Conservation (phyloP, 2,888 invertebrate species). For the Dryococelus australis region DNA sequence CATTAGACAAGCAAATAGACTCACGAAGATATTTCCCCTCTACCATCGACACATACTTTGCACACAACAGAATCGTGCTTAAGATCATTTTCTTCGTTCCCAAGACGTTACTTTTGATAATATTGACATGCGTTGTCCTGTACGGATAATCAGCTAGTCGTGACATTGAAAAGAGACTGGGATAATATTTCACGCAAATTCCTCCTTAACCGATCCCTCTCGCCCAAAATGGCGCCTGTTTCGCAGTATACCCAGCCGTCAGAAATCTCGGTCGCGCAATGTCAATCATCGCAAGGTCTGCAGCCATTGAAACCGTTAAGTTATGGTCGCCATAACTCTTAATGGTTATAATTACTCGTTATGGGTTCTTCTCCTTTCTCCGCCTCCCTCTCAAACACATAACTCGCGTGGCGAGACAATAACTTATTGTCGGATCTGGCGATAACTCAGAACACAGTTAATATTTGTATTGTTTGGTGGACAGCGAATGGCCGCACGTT, state of each 20-base stretch:
- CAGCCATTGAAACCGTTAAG: background rate
- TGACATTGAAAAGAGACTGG: no score
- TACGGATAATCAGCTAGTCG: no score
- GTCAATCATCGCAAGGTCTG: background rate
- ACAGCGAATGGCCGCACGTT: background rate
- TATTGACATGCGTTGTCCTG: no score
- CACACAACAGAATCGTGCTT: no score
- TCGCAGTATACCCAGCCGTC: background rate
- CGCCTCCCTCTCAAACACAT: background rate
- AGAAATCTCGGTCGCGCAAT: background rate
- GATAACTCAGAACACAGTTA: conserved; percentile 26
- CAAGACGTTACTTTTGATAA: no score
- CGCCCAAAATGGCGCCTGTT: no score
- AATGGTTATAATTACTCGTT: conserved; percentile 28
- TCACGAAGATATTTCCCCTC: no score
- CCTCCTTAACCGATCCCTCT: no score
- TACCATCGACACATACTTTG: no score
- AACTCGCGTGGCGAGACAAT: conserved; percentile 23
- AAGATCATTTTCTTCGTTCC: no score
- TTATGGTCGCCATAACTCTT: conserved; percentile 24
- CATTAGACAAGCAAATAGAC: no score
- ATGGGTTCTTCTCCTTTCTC: background rate
- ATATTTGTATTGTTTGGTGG: conserved; percentile 29
- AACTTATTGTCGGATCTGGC: conserved; percentile 1
- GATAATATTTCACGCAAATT: no score